Base-by-base conservation (phyloP, 2,797 vertebrate genomes). In the Botia kubotai region DNA sequence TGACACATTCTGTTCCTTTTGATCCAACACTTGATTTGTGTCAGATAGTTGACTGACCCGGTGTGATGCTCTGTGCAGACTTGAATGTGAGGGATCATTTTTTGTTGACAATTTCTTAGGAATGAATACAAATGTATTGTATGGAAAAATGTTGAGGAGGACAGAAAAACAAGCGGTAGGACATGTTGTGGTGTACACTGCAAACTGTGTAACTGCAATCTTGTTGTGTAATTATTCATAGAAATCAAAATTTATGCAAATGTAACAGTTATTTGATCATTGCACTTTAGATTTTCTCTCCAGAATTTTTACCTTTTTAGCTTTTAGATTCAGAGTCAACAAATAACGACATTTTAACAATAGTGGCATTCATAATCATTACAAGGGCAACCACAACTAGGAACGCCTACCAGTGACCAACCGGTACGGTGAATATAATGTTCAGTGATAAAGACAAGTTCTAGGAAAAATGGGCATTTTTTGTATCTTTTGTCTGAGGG, bases 1-100 rank as follows among this genome's bases (percentile, higher is more conserved):
- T 87, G 76, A 86, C 87, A 89, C 67, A 75, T 63, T 63, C 85
- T 86, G 89, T 80, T 89, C 85, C 87, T 88, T 83, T 80, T 87
- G 76, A 85, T 82, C 65, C 12, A 14, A 62, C 75, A 19, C 69
- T 82, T 82, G 83, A 85, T 85, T 81, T 57, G 43, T 80, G 79
- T 74, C 79, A 74, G 75, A 77, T 67, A 73, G 79, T 73, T 80
- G 62, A 48, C 75, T 65, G 19, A 50, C 75, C 52, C 12, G 17
- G 36, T 46, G 1, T 55, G 62, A 6, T 48, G 48, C 71, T 75
- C 67, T 13, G 16, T 11, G 11, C 46, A 58, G 8, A 57, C n/a
- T 77, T 26, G 43, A 26, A 60, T 70, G 43, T 39, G 57, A 55
- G 50, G 65, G 36, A 66, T 43, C 23, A 63, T 63, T 63, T 63